A percentile compares a stretch with the other conserved stretches of the same genome.
Conservation (phyloP, 2,797 vertebrate species). For the Pogoniulus pusillus region DNA sequence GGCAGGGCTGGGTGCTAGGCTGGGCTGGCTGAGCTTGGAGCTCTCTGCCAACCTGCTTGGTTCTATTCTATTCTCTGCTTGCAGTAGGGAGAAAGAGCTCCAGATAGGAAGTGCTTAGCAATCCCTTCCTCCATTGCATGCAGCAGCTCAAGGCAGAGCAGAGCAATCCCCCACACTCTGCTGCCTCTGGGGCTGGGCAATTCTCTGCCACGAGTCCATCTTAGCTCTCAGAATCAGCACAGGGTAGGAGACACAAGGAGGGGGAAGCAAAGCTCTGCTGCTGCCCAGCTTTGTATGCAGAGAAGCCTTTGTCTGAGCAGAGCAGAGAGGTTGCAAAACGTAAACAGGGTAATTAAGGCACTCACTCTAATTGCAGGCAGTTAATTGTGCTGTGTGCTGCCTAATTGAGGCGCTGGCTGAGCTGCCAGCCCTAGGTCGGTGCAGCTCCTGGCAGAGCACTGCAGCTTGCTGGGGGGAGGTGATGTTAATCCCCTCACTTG, state of each 20-base stretch:
- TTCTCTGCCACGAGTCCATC: background rate
- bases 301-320: constrained; percentile 1
- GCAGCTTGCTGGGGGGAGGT: background rate
- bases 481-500: background rate
- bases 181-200: background rate
- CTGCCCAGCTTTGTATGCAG: background rate
- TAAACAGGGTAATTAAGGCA: constrained; percentile 65
- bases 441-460: background rate
- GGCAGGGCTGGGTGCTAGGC: too few species aligned
- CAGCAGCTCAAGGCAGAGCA: background rate
- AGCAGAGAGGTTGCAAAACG: background rate
- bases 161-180: background rate
- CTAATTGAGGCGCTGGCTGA: constrained; percentile 24
- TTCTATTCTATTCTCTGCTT: background rate
- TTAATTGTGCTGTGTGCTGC: constrained; percentile 50
- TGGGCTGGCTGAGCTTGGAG: too few species aligned
- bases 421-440: background rate
- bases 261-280: constrained; percentile 8
- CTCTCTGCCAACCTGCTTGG: too few species aligned
- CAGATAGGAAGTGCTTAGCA: background rate
- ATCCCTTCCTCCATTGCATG: background rate
- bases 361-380: constrained; percentile 54
- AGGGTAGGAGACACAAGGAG: background rate
- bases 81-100: background rate
- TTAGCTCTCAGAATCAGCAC: background rate